These are phyloP conservation scores for Helogale parvula DNA, from an alignment of 2,113 vertebrate genomes.

Conservation along the genomic window DNA sequence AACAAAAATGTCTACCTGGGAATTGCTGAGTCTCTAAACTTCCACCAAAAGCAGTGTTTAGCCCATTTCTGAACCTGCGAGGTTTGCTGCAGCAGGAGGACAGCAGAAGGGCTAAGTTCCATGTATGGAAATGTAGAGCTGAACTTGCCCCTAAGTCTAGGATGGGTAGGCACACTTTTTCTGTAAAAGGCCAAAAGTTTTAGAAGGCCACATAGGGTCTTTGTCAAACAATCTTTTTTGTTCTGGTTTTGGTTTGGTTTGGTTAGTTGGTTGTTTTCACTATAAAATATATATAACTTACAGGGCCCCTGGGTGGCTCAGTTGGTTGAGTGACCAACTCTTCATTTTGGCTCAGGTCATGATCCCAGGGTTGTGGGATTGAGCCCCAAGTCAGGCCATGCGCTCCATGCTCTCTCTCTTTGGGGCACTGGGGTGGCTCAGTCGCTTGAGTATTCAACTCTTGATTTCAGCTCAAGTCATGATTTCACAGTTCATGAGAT, in stretches of 20 bases:
- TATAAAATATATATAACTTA: not conserved
- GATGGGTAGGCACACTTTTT: not conserved
- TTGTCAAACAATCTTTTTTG: not conserved
- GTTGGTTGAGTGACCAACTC: not conserved
- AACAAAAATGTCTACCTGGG: not conserved
- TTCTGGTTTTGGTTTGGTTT: not conserved
- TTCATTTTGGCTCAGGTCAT: not conserved
- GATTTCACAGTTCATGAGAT: not conserved
- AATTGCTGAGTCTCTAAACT: not conserved
- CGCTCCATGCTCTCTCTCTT: no score
- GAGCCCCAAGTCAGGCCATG: not conserved
- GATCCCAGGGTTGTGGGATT: not conserved
- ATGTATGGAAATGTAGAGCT: not conserved
- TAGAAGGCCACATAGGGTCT: not conserved
- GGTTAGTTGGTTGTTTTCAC: not conserved
- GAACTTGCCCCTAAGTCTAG: not conserved
- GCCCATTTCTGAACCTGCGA: not conserved
- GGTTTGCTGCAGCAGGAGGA: not conserved
- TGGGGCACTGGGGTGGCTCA: not conserved
- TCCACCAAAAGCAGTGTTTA: not conserved
- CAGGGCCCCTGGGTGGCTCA: not conserved
- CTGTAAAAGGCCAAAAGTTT: not conserved
- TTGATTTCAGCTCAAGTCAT: not conserved
- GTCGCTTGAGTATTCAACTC: not conserved
- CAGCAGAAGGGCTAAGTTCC: not conserved